Conservation (phyloP, 2,113 vertebrate genomes). For the Marcusenius ussheri region DNA sequence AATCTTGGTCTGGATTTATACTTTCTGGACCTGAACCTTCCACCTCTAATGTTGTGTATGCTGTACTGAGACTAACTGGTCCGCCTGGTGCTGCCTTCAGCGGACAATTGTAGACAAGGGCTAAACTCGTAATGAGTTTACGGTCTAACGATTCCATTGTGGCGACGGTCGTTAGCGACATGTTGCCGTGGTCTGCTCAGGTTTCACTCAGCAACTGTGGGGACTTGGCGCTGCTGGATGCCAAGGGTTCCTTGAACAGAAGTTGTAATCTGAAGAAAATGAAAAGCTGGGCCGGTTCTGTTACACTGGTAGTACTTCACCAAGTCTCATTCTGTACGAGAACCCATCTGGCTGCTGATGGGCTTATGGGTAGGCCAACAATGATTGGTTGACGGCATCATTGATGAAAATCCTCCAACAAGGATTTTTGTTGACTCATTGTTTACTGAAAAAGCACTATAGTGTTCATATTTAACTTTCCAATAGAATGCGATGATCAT, state of each 20-base stretch:
- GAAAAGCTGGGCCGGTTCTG: background rate
- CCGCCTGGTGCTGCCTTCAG: background rate
- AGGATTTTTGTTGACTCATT: background rate
- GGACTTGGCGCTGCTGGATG: background rate
- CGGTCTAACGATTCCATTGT: background rate
- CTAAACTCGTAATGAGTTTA: background rate
- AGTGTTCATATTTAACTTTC: background rate
- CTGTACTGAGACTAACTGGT: background rate
- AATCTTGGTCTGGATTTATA: background rate
- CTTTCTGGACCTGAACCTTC: background rate
- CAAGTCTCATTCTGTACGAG: background rate
- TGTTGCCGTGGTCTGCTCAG: background rate
- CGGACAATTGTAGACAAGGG: background rate
- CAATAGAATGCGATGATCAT: background rate
- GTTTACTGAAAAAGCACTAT: background rate
- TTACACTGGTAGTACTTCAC: background rate
- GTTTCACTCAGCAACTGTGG: background rate
- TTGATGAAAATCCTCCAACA: background rate
- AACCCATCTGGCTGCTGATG: background rate
- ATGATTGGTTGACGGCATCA: background rate
- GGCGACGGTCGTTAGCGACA: background rate
- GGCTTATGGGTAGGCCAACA: background rate
- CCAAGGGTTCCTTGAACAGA: background rate
- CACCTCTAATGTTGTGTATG: background rate
- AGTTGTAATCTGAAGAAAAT: background rate